A percentile compares a stretch with the other conserved stretches of the same genome.
phyloP scores from a whole-genome alignment of 2,797 vertebrate species.

The Enteromius anoplus region DNA sequence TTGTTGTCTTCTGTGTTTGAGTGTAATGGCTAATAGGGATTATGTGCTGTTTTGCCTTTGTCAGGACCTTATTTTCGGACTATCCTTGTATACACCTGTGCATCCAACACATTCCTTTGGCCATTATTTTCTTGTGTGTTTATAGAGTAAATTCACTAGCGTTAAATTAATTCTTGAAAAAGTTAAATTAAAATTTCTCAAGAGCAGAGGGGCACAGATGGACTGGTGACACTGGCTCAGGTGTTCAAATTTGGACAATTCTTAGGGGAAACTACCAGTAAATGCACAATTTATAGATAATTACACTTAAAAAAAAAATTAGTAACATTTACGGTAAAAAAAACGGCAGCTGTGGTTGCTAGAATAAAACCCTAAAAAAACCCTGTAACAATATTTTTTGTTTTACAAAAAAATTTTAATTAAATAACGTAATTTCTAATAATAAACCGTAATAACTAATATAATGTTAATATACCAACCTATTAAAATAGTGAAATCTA shows the following conservation, averaged over 20 bases:
- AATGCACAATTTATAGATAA: not conserved
- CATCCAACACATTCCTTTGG: slow-evolving; percentile 2
- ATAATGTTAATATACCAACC: too few relatives aligned
- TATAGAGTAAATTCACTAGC: slow-evolving; percentile 11
- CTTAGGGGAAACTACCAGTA: not conserved
- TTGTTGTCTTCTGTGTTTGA: slow-evolving; percentile 53
- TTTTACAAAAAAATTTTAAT: too few relatives aligned
- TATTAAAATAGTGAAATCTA: too few relatives aligned
- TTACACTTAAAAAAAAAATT: too few relatives aligned
- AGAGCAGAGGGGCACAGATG: slow-evolving; percentile 1
- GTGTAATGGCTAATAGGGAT: slow-evolving; percentile 46
- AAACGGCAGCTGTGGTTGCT: too few relatives aligned
- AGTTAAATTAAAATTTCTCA: not conserved
- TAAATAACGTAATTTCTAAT: too few relatives aligned
- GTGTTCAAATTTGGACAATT: not conserved
- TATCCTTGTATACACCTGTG: not conserved
- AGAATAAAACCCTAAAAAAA: too few relatives aligned
- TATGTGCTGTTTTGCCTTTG: slow-evolving; percentile 40
- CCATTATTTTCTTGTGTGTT: not conserved
- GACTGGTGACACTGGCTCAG: not conserved
- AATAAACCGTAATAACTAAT: too few relatives aligned
- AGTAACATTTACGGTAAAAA: too few relatives aligned
- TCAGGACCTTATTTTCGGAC: slow-evolving; percentile 6
- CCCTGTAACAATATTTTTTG: too few relatives aligned
- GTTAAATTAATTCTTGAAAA: not conserved